phyloP scores from a whole-genome alignment of 2,888 invertebrate species.

The Papilio elwesi region DNA sequence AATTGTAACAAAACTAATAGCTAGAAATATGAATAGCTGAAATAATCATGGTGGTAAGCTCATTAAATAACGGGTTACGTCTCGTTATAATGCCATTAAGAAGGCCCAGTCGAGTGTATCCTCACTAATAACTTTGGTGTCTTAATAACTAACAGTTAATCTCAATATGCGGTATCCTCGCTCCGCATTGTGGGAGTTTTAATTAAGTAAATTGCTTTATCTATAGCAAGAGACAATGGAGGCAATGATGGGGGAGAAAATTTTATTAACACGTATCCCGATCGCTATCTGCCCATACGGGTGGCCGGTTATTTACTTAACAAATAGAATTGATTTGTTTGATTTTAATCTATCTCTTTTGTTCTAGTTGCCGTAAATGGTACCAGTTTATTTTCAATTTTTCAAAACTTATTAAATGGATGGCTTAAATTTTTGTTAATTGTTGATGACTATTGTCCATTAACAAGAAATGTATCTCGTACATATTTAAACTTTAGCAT shows the following conservation, averaged over 20 bases:
- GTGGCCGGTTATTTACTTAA: conserved; percentile 72
- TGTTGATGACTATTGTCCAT: not conserved
- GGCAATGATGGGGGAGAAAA: conserved; percentile 65
- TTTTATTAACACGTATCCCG: conserved; percentile 70
- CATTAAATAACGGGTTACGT: conserved; percentile 28
- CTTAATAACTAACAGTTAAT: conserved; percentile 71
- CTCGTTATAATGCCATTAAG: conserved; percentile 31
- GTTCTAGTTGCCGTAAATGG: conserved; percentile 40
- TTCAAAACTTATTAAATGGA: not conserved
- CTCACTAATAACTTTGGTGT: conserved; percentile 53
- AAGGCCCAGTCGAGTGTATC: conserved; percentile 21
- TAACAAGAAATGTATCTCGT: too few species aligned
- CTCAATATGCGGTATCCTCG: conserved; percentile 60
- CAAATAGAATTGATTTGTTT: conserved; percentile 81
- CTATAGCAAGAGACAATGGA: conserved; percentile 74
- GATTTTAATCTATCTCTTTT: conserved; percentile 64
- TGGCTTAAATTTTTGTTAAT: not conserved
- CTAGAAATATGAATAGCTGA: conserved; percentile 3
- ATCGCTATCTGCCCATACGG: conserved; percentile 74
- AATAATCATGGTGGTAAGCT: not conserved
- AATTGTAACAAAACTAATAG: not conserved
- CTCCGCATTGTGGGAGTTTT: conserved; percentile 68
- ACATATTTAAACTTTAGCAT: too few species aligned
- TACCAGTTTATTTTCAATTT: conserved; percentile 32
- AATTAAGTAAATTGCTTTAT: conserved; percentile 84